Evolutionary conservation across 2,888 invertebrate species (phyloP), one percentile per base, ranked within the genome.

Genomic region (Rutpela maculata): DNA sequence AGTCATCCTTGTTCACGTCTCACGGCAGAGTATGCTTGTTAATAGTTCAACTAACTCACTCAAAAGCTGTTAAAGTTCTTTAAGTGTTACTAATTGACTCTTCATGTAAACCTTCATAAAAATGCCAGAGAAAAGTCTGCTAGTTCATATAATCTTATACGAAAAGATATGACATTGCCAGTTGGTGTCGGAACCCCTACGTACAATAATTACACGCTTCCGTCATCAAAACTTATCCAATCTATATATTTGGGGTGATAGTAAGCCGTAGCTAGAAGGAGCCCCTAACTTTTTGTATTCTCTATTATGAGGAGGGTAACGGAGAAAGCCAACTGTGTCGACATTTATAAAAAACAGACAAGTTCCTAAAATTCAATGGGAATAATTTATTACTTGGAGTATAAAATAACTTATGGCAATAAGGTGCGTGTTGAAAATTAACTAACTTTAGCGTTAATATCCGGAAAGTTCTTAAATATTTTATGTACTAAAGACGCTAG

Each of bases 171-270:
- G 80, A 80, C 76, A 19, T 15, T 26, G 55, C 22, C 59, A 70
- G 70, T 60, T 75, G 80, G 78, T 80, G 75, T 75, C 71, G 68
- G 63, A 60, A 43, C 77, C 80, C 80, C 77, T 71, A 59, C 35
- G 35, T 69, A 69, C 17, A 60, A 59, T 73, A 80, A 80, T 80
- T 78, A 78, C 77, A 77, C 72, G 80, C 80, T 80, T 80, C 77
- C 77, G 75, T 78, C 78, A 77, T 80, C 78, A 77, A 43, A 69
- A 80, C 74, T 78, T 78, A 78, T 77, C 77, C 80, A 78, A 78
- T 78, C 74, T 76, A 76, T 68, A 75, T 68, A 68, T 70, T 69
- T 65, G 77, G 77, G 80, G 80, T 71, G 76, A 76, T 78, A 73
- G 76, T 74, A 80, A 80, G 77, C 77, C 80, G 63, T 69, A 68